These are phyloP conservation scores for Epicauta chinensis DNA, from an alignment of 1,140 invertebrate genomes.

Conservation along the genomic window DNA sequence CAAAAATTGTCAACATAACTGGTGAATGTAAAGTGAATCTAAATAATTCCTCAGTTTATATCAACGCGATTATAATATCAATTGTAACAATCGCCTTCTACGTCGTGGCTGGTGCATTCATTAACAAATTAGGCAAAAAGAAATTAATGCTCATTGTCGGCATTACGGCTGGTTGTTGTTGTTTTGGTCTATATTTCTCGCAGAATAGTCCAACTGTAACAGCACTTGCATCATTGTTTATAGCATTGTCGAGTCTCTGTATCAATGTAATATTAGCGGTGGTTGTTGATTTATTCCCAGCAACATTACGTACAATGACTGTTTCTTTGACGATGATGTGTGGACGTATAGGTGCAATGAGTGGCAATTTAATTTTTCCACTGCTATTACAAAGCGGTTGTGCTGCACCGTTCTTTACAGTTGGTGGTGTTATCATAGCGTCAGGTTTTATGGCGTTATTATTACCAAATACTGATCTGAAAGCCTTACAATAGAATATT, in stretches of 20 bases:
- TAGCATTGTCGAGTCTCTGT: slow-evolving; percentile 24
- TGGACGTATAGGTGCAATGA: slow-evolving; percentile 30
- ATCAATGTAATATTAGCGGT: slow-evolving; percentile 30
- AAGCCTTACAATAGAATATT: no score
- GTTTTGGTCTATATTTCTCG: slow-evolving; percentile 27
- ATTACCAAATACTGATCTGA: slow-evolving; percentile 20
- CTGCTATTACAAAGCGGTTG: slow-evolving; percentile 30
- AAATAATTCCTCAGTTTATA: slow-evolving; percentile 22
- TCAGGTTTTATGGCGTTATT: slow-evolving; percentile 3
- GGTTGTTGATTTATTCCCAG: slow-evolving; percentile 37
- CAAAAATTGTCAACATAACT: background rate
- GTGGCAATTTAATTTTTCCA: slow-evolving; percentile 36
- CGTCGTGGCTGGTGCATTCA: slow-evolving; percentile 40
- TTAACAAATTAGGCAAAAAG: slow-evolving; percentile 42
- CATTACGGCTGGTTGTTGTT: slow-evolving; percentile 16
- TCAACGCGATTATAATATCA: slow-evolving; percentile 43
- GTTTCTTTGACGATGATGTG: slow-evolving; percentile 30
- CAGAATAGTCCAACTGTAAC: slow-evolving; percentile 18
- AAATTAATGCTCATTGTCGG: slow-evolving; percentile 22
- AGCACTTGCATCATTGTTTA: slow-evolving; percentile 22
- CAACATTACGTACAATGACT: slow-evolving; percentile 34
- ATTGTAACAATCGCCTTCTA: slow-evolving; percentile 41
- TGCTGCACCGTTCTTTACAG: slow-evolving; percentile 31
- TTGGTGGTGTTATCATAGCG: slow-evolving; percentile 20
- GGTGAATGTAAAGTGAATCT: slow-evolving; percentile 19